Evolutionary conservation across 1,140 invertebrate species (phyloP), one percentile per base, ranked within the genome.

Genomic region (Zaprionus davidi): DNA sequence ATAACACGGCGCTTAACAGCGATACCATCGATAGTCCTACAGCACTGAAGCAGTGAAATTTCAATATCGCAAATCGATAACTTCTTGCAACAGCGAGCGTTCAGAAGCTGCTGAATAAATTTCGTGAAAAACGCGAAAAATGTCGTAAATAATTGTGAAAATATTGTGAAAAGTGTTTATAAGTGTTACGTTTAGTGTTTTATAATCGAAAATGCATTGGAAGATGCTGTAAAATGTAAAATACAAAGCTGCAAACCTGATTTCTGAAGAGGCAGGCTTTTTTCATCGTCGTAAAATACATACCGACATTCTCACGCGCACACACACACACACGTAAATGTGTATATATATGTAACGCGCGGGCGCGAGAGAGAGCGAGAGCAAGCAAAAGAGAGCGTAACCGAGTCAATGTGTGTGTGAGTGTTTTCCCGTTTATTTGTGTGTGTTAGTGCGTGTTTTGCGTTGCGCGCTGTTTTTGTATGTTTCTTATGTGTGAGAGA

Each of bases 211-310:
- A 69, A 65, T 66, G 34, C 41, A 81, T 78, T 24, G 28, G 9
- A 20, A 69, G 74, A 56, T 53, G 34, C 41, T 9, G 28, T 53
- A 71, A 87, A 81, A 72, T 71, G 75, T 71, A 69, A 88, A 79
- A 81, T 57, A 34, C 59, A 60, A 80, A 22, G 80, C 62, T 62
- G 75, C 66, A 87, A 87, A 87, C 85, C 84, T 84, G 84, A 87
- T 87, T 87, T 82, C 46, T 58, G 71, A 87, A 90, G 78, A 87
- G 80, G 85, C 71, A 83, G 84, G 74, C 84, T 84, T 90, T 87
- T 86, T 84, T 87, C 85, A 81, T 84, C 78, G 75, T 87, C 85
- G 84, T 84, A 88, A 87, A 87, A 79, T 59, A 76, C 81, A 59
- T 81, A 87, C 71, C 76, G 82, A 78, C 85, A 78, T 70, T 78